Base-by-base conservation (phyloP, 2,113 vertebrate genomes). In the Hassar affinis region DNA sequence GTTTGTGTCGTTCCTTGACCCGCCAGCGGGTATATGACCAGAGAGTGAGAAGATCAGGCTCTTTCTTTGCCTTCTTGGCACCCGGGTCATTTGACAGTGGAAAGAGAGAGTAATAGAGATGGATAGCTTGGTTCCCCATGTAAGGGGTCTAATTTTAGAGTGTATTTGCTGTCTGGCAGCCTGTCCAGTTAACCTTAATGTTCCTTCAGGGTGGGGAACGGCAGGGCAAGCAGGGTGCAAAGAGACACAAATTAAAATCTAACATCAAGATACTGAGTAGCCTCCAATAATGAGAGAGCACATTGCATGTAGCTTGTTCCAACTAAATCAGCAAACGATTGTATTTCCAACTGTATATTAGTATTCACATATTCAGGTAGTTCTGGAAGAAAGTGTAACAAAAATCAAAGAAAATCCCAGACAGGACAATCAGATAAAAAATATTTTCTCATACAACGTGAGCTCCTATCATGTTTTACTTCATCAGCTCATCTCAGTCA, bases 11-110 rank as follows among this genome's bases (percentile, higher is more conserved):
- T 27, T 72, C 42, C n/a, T 62, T 62, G 77, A 79, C 83, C 83
- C 83, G 83, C 83, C 83, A 74, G 83, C 83, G 83, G 83, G 83
- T 80, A 42, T 74, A 56, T 84, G 83, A 79, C 38, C 54, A 35
- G 30, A 14, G 5, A 20, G 30, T 42, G 35, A 54, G 12, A 51
- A 27, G 66, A 71, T 33, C 52, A 72, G 38, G 12, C 42, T 51
- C 42, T 74, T 84, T 30, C 25, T 64, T 82, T 69, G 49, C 20
- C n/a, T 78, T 42, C 33, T 49, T 22, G n/a, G 77, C 64, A 54
- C 77, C 52, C 22, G 35, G 14, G 51, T 84, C 62, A 84, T 66
- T 66, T 79, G 52, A 38, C 83, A 51, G 20, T 17, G 83, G 9
- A n/a, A 27, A 38, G n/a, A 17, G 82, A 25, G n/a, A 33, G 15